Evolutionary conservation across 2,797 vertebrate genomes (phyloP).

Genomic region (Synanceia verrucosa): DNA sequence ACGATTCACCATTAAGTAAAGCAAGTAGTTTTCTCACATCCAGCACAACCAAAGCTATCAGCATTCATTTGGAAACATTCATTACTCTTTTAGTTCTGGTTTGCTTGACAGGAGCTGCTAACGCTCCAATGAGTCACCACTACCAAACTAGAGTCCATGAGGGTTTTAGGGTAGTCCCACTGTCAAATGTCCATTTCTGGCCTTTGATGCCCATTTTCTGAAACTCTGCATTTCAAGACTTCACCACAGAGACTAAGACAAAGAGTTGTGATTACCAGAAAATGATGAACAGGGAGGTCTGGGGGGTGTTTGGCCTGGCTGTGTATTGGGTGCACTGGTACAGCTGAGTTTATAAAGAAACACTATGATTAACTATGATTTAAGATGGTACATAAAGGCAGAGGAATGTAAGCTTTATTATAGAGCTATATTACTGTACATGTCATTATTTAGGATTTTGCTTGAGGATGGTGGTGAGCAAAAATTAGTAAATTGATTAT

Average conservation of each 20-base stretch:
- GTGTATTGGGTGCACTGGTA: neutral
- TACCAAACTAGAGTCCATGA: no score
- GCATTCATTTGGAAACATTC: no score
- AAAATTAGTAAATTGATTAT: neutral
- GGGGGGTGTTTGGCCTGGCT: neutral
- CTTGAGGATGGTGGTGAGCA: neutral
- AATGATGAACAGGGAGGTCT: neutral
- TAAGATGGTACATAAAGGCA: neutral
- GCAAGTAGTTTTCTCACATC: no score
- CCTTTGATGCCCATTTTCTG: neutral
- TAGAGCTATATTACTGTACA: neutral
- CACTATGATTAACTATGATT: neutral
- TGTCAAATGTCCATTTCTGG: neutral
- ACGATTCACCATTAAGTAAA: no score
- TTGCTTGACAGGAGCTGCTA: no score
- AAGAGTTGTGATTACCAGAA: neutral
- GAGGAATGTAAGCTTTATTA: neutral
- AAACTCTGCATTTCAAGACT: neutral
- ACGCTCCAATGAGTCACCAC: no score
- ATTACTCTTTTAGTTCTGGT: no score
- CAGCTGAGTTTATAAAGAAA: neutral
- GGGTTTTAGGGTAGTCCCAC: neutral
- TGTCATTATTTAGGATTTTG: no score
- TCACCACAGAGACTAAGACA: neutral
- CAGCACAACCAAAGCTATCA: constrained; percentile 1